phyloP scores from a whole-genome alignment of 2,797 vertebrate species.

The Bradypus variegatus region DNA sequence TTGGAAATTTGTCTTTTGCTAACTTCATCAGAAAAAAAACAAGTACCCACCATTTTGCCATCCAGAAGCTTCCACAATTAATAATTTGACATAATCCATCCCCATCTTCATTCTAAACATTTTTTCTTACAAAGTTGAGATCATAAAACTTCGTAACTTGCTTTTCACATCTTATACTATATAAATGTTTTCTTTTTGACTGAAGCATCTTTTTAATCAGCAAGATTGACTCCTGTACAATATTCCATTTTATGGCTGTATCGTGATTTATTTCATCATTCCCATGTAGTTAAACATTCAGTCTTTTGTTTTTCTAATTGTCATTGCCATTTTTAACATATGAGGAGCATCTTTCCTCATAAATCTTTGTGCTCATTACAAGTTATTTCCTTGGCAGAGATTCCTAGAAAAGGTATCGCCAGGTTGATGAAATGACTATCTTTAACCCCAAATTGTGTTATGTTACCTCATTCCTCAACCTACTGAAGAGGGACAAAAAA shows the following conservation, averaged over 20 bases:
- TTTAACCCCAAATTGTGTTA: not conserved
- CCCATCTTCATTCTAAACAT: not conserved
- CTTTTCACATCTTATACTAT: not conserved
- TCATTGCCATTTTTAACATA: not conserved
- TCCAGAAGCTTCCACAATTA: not conserved
- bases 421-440: not conserved
- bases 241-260: not conserved
- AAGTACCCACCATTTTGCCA: not conserved
- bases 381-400: not conserved
- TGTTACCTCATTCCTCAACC: not conserved
- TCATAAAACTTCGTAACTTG: not conserved
- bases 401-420: not conserved
- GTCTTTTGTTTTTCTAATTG: not conserved
- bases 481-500: not conserved
- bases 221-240: not conserved
- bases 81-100: not conserved
- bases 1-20: not conserved
- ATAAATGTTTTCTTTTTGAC: not conserved
- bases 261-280: not conserved
- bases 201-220: not conserved
- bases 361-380: not conserved
- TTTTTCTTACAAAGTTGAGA: not conserved
- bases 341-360: not conserved
- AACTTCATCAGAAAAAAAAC: not conserved
- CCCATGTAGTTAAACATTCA: not conserved